Evolutionary conservation across 2,888 invertebrate genomes (phyloP).

Genomic region (Parnassius smintheus): DNA sequence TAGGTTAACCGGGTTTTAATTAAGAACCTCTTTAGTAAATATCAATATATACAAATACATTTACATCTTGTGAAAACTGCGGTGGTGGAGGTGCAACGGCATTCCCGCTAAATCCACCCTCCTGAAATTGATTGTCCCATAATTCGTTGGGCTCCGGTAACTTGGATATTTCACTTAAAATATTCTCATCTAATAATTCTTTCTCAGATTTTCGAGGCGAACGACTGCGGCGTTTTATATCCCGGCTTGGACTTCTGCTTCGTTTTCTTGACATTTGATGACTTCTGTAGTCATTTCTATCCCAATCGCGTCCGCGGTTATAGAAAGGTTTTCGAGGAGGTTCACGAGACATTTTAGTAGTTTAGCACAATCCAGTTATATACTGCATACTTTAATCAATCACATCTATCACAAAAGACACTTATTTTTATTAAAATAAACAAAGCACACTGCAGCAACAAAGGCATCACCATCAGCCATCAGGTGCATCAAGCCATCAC

Average conservation of each 20-base stretch:
- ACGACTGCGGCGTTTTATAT: slow-evolving; percentile 53
- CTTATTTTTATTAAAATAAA: not conserved
- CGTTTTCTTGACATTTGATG: slow-evolving; percentile 46
- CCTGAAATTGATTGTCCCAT: slow-evolving; percentile 69
- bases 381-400: not conserved
- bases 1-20: too few relatives aligned
- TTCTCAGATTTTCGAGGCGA: slow-evolving; percentile 64
- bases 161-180: slow-evolving; percentile 68
- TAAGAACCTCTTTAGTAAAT: too few relatives aligned
- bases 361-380: not conserved
- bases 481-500: too few relatives aligned
- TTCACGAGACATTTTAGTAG: slow-evolving; percentile 38
- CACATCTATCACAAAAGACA: not conserved
- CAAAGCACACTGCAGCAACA: too few relatives aligned
- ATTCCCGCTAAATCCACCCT: slow-evolving; percentile 35
- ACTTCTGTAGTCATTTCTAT: slow-evolving; percentile 44
- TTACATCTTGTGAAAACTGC: slow-evolving; percentile 35
- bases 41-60: not conserved
- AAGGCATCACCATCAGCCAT: too few relatives aligned
- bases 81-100: slow-evolving; percentile 25
- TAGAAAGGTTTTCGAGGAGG: slow-evolving; percentile 34
- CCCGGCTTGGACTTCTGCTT: slow-evolving; percentile 53
- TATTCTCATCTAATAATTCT: slow-evolving; percentile 65
- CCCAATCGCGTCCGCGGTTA: slow-evolving; percentile 39
- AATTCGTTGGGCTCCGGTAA: slow-evolving; percentile 69